These are phyloP conservation scores for Ptilodon capucinus DNA, from an alignment of 2,888 invertebrate species.

Conservation along the genomic window DNA sequence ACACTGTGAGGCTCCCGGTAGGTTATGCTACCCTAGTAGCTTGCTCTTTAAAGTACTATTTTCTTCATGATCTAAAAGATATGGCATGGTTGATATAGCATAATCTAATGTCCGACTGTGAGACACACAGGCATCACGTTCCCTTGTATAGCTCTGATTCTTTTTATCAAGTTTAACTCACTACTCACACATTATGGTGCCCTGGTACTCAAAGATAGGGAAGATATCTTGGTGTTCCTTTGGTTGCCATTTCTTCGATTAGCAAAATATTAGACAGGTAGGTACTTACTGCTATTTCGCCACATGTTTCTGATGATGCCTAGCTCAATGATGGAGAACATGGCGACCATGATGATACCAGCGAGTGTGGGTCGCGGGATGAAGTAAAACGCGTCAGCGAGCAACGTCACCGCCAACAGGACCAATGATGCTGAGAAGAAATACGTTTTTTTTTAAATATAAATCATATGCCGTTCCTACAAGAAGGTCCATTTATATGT, in stretches of 20 bases:
- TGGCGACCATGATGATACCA: conserved; percentile 94
- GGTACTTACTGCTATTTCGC: conserved; percentile 87
- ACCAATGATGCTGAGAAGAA: conserved; percentile 84
- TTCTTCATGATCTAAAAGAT: too few species aligned
- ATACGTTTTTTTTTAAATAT: too few species aligned
- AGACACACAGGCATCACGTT: not conserved
- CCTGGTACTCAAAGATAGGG: too few species aligned
- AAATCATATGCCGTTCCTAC: not conserved
- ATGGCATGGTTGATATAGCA: too few species aligned
- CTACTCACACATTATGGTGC: not conserved
- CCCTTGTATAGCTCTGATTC: not conserved
- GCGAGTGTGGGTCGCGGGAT: conserved; percentile 94
- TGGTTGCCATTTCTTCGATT: too few species aligned
- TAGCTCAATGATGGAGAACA: conserved; percentile 91
- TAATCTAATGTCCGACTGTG: too few species aligned
- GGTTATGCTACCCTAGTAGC: not conserved
- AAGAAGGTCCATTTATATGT: not conserved
- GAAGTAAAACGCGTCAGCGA: conserved; percentile 91
- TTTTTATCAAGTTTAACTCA: not conserved
- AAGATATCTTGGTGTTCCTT: too few species aligned
- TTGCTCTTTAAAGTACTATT: not conserved
- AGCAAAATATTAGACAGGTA: not conserved
- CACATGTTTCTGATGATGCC: conserved; percentile 86
- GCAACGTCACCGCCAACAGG: conserved; percentile 88
- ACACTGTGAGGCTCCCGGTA: not conserved